Base-by-base conservation (phyloP, 2,888 invertebrate species). In the Pachymerium ferrugineum region DNA sequence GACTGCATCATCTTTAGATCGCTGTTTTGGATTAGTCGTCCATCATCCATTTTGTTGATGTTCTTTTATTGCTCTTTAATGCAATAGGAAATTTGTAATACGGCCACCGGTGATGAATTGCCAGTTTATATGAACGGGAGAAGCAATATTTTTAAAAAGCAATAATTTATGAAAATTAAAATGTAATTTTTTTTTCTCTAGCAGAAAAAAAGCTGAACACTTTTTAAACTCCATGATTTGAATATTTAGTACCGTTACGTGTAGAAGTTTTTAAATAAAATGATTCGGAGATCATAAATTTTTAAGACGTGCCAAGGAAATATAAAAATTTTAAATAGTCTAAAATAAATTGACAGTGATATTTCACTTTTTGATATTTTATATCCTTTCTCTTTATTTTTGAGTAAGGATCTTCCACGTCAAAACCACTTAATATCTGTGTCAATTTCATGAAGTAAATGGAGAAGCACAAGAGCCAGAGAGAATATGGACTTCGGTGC, bases 11-110 rank as follows among this genome's bases (percentile, higher is more conserved):
- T 62, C 62, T 62, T 62, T 62, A 22, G 62, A 62, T 62, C 28
- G 62, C 14, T n/a, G n/a, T 14, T 1, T 62, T 62, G 25, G n/a
- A 62, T 62, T 25, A 62, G 62, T 10, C 62, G 62, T 62, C 28
- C 62, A 62, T 62, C 62, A 62, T 62, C 28, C 62, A 62, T 62
- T 62, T 62, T 62, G 62, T 62, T 62, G 62, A 62, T 62, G 62
- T 22, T 62, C 62, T 62, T 62, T 62, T 62, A 62, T 62, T 62
- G 62, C 62, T 62, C 62, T 62, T 62, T 62, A 62, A 62, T 62
- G 62, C 62, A 62, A 62, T 62, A n/a, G 28, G 25, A 28, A 62
- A 62, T 62, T 62, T 62, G 25, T 62, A 62, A 62, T 62, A n/a
- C 62, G 62, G 62, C 62, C 28, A 62, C 62, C 25, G 28, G 62